Conservation (phyloP, 2,797 vertebrate species). For the Ptychobarbus kaznakovi region DNA sequence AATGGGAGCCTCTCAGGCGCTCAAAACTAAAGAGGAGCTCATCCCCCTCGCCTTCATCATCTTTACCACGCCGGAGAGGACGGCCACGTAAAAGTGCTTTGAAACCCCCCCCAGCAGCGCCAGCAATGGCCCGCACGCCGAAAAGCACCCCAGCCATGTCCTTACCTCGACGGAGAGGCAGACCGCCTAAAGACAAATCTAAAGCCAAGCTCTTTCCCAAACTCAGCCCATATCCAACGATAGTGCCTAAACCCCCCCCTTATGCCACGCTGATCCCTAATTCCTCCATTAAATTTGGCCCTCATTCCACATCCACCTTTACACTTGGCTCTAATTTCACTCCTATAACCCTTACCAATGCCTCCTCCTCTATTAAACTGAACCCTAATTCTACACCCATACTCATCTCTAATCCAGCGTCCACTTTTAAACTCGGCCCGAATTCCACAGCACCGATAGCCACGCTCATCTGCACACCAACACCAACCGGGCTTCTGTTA, state of each 20-base stretch:
- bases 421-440: neutral
- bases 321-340: constrained; percentile 4
- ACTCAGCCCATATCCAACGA: constrained; percentile 1
- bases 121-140: neutral
- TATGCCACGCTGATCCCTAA: constrained; percentile 26
- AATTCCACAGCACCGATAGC: neutral
- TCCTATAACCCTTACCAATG: neutral
- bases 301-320: neutral
- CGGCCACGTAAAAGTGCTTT: constrained; percentile 7
- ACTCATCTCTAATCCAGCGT: constrained; percentile 10
- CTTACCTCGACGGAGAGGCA: constrained; percentile 10
- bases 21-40: constrained; percentile 31
- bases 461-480: neutral
- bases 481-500: neutral
- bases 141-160: neutral
- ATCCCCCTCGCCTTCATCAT: neutral
- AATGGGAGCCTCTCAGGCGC: constrained; percentile 31
- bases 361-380: neutral
- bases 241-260: constrained; percentile 6
- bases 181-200: constrained; percentile 27
- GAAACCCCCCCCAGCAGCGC: neutral
- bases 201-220: neutral
- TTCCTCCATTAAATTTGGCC: neutral
- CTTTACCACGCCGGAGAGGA: constrained; percentile 29
- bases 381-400: constrained; percentile 14